Conservation (phyloP, 2,113 vertebrate species). For the Cyanistes caeruleus region DNA sequence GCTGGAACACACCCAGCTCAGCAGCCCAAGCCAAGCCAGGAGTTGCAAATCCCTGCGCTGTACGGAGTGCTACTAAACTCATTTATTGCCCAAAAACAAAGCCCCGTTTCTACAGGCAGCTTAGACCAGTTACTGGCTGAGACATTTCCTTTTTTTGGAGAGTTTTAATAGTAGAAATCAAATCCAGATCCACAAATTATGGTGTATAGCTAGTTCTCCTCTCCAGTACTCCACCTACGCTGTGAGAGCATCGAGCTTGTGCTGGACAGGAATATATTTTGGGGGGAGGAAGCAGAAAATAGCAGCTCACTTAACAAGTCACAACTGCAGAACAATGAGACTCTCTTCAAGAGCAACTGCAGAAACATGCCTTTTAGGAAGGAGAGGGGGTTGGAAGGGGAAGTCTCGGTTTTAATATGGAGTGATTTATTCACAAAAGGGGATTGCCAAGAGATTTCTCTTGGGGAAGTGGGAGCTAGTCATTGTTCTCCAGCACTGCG, state of each 20-base stretch:
- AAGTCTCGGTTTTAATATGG: not conserved
- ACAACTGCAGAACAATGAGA: not conserved
- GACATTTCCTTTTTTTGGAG: not conserved
- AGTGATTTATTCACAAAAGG: slow-evolving; percentile 1
- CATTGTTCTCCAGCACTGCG: slow-evolving; percentile 19
- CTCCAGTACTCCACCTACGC: not conserved
- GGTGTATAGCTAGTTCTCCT: not conserved
- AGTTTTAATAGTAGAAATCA: not conserved
- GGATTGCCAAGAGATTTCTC: slow-evolving; percentile 2
- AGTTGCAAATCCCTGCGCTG: not conserved
- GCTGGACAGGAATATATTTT: not conserved
- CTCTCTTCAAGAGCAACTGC: not conserved
- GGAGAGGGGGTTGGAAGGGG: not conserved
- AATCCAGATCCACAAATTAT: not conserved
- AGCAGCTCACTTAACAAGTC: not conserved
- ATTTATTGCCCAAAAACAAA: slow-evolving; percentile 4
- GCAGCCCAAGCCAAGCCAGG: slow-evolving; percentile 11
- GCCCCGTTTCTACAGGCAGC: not conserved
- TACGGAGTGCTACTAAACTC: not conserved
- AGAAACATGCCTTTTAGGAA: not conserved
- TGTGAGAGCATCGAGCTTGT: not conserved
- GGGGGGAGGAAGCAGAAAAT: not conserved
- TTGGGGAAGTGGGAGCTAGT: not conserved
- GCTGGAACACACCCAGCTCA: slow-evolving; percentile 48
- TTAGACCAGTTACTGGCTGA: not conserved